These are phyloP conservation scores for Calameuta filiformis DNA, from an alignment of 2,888 invertebrate genomes.

Conservation along the genomic window DNA sequence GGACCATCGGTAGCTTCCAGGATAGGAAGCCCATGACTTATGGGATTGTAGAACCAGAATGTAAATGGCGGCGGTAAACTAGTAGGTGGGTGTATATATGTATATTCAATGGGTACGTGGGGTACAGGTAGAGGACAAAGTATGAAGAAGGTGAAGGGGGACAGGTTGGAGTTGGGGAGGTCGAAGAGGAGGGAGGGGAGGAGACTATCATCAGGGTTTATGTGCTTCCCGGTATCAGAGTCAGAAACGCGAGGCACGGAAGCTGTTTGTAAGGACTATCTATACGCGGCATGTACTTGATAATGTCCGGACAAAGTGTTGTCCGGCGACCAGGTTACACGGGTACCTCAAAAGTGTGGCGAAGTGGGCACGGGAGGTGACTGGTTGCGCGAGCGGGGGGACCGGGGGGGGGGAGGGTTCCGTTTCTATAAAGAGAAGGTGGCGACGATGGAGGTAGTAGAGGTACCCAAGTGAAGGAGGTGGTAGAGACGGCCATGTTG, in stretches of 20 bases:
- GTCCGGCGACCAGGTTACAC: slow-evolving; percentile 46
- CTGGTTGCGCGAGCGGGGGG: not conserved
- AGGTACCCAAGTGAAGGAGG: slow-evolving; percentile 37
- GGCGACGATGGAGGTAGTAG: slow-evolving; percentile 23
- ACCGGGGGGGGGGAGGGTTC: not conserved
- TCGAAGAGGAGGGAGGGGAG: too few relatives aligned
- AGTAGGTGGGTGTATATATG: too few relatives aligned
- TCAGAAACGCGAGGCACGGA: slow-evolving; percentile 31
- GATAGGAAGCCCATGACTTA: too few relatives aligned
- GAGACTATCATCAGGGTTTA: not conserved
- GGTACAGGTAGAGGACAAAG: too few relatives aligned
- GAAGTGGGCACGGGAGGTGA: not conserved
- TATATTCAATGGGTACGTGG: too few relatives aligned
- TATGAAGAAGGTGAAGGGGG: too few relatives aligned
- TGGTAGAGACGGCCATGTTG: slow-evolving; percentile 56
- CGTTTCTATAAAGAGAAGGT: slow-evolving; percentile 9
- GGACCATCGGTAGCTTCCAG: too few relatives aligned
- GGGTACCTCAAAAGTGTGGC: slow-evolving; percentile 46
- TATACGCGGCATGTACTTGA: slow-evolving; percentile 55
- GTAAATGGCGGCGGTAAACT: too few relatives aligned
- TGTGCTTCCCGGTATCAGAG: slow-evolving; percentile 4
- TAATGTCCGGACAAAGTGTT: slow-evolving; percentile 58
- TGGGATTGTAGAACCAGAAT: too few relatives aligned
- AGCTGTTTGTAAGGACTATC: slow-evolving; percentile 50
- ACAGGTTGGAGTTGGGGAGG: too few relatives aligned